Conservation (phyloP, 2,797 vertebrate species). For the Myripristis jacobus region DNA sequence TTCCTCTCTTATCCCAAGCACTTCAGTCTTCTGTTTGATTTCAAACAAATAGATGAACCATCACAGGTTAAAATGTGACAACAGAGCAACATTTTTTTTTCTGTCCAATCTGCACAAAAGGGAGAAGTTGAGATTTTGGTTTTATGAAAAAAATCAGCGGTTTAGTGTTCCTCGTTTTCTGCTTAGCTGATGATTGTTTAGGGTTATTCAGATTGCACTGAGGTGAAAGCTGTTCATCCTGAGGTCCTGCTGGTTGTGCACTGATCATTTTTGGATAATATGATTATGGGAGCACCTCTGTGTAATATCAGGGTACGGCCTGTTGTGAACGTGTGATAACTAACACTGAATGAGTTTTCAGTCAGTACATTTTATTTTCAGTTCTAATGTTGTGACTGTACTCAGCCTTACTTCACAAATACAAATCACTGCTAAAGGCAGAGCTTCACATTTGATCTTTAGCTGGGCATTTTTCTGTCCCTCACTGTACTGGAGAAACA, state of each 20-base stretch:
- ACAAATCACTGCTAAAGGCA: conserved; percentile 39
- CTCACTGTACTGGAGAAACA: background rate
- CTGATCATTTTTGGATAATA: conserved; percentile 33
- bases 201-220: conserved; percentile 17
- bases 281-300: conserved; percentile 26
- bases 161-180: conserved; percentile 12
- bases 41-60: conserved; percentile 36
- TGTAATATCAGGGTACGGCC: conserved; percentile 30
- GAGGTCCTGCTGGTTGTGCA: conserved; percentile 18
- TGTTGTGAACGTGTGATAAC: conserved; percentile 14
- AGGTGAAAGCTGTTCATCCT: background rate
- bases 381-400: conserved; percentile 14
- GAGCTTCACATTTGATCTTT: conserved; percentile 13
- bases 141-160: conserved; percentile 6
- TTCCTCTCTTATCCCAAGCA: conserved; percentile 16
- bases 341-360: conserved; percentile 28
- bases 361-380: conserved; percentile 6
- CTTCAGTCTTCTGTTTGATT: conserved; percentile 46
- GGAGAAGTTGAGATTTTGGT: background rate
- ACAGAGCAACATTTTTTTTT: conserved; percentile 21
- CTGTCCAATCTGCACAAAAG: conserved; percentile 29
- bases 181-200: conserved; percentile 22
- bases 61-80: conserved; percentile 22
- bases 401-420: conserved; percentile 35
- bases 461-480: background rate